A percentile compares a stretch with the other conserved stretches of the same genome.
Evolutionary conservation across 2,797 vertebrate species (phyloP).

Genomic region (Darevskia nairensis): DNA sequence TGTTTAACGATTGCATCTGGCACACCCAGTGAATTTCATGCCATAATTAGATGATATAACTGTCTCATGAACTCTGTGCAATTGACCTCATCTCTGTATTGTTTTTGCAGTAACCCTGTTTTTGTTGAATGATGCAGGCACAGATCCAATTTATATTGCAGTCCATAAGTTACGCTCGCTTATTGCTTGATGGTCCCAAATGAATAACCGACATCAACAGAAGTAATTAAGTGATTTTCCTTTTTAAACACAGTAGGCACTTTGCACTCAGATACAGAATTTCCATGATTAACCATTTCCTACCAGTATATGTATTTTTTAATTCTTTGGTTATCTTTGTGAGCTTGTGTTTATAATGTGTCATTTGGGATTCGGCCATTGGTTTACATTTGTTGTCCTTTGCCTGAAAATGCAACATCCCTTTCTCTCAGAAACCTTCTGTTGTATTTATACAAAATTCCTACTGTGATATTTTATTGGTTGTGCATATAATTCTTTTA

Average conservation of each 20-base stretch:
- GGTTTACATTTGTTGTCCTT: neutral
- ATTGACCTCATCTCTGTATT: slow-evolving; percentile 72
- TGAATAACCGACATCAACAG: slow-evolving; percentile 50
- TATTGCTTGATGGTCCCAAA: slow-evolving; percentile 52
- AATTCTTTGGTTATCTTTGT: neutral
- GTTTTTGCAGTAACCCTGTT: slow-evolving; percentile 66
- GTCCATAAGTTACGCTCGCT: slow-evolving; percentile 58
- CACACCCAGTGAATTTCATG: slow-evolving; percentile 37
- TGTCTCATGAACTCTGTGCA: slow-evolving; percentile 69
- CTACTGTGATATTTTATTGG: neutral
- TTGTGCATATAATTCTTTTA: neutral
- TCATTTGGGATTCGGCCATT: neutral
- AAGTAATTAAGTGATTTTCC: slow-evolving; percentile 52
- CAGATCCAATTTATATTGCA: slow-evolving; percentile 65
- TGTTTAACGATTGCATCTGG: slow-evolving; percentile 57
- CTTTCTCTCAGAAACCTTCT: slow-evolving; percentile 41
- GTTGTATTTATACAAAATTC: neutral
- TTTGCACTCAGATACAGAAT: slow-evolving; percentile 27
- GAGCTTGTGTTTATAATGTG: neutral
- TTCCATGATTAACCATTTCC: slow-evolving; percentile 45
- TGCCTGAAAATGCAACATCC: neutral
- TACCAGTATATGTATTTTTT: neutral
- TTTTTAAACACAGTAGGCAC: slow-evolving; percentile 32
- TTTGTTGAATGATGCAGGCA: slow-evolving; percentile 65
- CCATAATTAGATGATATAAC: slow-evolving; percentile 56